Conservation (phyloP, 2,888 invertebrate species). For the Ischnura elegans region DNA sequence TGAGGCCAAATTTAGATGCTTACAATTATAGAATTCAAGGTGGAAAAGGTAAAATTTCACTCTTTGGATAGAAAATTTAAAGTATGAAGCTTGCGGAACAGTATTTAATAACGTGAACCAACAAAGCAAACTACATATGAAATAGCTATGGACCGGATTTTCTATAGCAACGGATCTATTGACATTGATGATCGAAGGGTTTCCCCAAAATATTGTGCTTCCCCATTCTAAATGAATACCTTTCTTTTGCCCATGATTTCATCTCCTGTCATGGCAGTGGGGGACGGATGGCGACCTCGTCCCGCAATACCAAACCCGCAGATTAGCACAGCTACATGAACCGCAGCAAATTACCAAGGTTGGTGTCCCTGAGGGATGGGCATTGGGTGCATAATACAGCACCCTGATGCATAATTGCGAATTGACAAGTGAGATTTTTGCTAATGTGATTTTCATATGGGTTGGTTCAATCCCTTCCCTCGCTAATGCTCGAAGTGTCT, state of each 20-base stretch:
- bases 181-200: too few species aligned
- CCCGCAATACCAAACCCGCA: conserved; percentile 27
- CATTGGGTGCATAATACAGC: conserved; percentile 22
- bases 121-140: too few species aligned
- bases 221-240: conserved; percentile 39
- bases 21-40: too few species aligned
- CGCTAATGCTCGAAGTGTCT: not conserved
- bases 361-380: not conserved
- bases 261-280: conserved; percentile 34
- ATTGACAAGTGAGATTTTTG: conserved; percentile 29
- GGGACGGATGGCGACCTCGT: conserved; percentile 29
- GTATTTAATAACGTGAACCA: too few species aligned
- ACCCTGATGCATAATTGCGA: conserved; percentile 8
- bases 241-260: conserved; percentile 47
- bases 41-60: too few species aligned
- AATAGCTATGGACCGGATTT: too few species aligned
- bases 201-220: not conserved
- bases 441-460: conserved; percentile 24
- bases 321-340: conserved; percentile 44
- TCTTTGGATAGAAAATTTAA: too few species aligned
- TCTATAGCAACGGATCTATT: too few species aligned
- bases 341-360: conserved; percentile 27
- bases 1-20: too few species aligned
- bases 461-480: too few species aligned
- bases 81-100: too few species aligned